These are phyloP conservation scores for Metopolophium dirhodum DNA, from an alignment of 1,140 invertebrate species.

Conservation along the genomic window DNA sequence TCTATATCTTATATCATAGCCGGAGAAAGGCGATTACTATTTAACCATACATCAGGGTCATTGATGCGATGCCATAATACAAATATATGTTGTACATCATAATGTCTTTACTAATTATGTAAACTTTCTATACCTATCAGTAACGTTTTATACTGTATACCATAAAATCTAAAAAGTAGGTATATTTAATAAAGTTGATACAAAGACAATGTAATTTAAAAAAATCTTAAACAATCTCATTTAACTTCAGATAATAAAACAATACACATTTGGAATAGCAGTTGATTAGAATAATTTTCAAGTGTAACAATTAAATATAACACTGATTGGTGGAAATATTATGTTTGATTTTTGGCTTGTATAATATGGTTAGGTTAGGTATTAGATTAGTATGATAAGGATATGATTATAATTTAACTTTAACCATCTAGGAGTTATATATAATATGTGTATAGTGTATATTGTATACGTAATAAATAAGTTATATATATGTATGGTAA, in stretches of 20 bases:
- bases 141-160: background rate
- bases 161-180: background rate
- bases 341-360: background rate
- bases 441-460: too few species aligned
- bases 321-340: background rate
- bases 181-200: background rate
- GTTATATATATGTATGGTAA: too few species aligned
- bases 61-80: conserved; percentile 25
- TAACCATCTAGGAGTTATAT: too few species aligned
- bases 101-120: conserved; percentile 11
- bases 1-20: conserved; percentile 45
- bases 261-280: background rate
- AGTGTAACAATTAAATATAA: background rate
- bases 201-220: background rate
- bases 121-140: conserved; percentile 38
- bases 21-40: conserved; percentile 48
- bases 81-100: conserved; percentile 16
- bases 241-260: background rate
- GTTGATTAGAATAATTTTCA: background rate
- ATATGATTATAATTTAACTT: too few species aligned
- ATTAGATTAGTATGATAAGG: too few species aligned
- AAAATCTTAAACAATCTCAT: background rate
- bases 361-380: too few species aligned
- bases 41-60: conserved; percentile 40
- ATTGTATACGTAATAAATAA: too few species aligned